Evolutionary conservation across 2,113 vertebrate species (phyloP).

Genomic region (Cyrtonyx montezumae): DNA sequence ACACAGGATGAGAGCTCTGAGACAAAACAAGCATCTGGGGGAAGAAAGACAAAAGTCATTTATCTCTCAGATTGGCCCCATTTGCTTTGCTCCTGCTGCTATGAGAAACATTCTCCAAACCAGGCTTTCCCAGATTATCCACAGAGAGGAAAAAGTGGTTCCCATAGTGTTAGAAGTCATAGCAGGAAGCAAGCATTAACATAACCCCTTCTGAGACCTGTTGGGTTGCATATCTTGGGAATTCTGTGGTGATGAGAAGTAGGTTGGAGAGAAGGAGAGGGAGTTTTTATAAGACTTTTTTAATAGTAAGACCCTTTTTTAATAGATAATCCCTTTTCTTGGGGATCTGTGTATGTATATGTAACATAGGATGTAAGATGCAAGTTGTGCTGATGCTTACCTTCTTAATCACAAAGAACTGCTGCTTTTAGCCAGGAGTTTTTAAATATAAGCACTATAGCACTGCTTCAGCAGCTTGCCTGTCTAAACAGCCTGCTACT

Average conservation of each 20-base stretch:
- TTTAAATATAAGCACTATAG: not conserved
- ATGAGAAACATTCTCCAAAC: slow-evolving; percentile 31
- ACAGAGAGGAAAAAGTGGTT: slow-evolving; percentile 30
- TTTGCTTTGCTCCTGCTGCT: slow-evolving; percentile 26
- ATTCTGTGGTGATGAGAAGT: not conserved
- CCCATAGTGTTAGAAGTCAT: not conserved
- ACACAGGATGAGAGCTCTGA: slow-evolving; percentile 2
- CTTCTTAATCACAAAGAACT: not conserved
- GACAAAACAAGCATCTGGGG: slow-evolving; percentile 38
- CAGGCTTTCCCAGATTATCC: slow-evolving; percentile 43
- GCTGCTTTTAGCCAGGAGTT: not conserved
- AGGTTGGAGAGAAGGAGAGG: not conserved
- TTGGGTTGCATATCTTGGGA: not conserved
- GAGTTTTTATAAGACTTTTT: not conserved
- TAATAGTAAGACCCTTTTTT: not conserved
- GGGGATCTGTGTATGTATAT: not conserved
- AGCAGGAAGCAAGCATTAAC: not conserved
- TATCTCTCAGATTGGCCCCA: slow-evolving; percentile 24
- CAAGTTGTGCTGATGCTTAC: not conserved
- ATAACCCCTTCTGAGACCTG: not conserved
- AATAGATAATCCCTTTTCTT: not conserved
- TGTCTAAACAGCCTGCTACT: not conserved
- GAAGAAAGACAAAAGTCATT: slow-evolving; percentile 49
- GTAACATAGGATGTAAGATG: not conserved
- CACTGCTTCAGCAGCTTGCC: not conserved